A percentile compares a stretch with the other conserved stretches of the same genome.
Conservation (phyloP, 2,888 invertebrate species). For the Erannis defoliaria region DNA sequence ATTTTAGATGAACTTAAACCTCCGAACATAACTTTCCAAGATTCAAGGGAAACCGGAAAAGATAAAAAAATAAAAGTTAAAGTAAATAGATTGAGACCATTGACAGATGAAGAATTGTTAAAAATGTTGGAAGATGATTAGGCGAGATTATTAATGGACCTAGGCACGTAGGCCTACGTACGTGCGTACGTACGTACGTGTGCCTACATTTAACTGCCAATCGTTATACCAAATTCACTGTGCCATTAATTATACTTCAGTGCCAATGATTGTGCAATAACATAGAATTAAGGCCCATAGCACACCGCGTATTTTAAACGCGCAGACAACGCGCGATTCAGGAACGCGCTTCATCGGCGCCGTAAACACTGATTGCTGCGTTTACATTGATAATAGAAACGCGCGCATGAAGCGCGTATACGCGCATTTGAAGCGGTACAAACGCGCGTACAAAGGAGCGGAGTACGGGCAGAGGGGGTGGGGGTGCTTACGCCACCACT, state of each 20-base stretch:
- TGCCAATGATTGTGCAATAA: slow-evolving; percentile 46
- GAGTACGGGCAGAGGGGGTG: no score
- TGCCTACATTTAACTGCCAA: slow-evolving; percentile 32
- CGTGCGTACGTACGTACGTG: no score
- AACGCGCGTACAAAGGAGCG: no score
- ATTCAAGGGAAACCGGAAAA: slow-evolving; percentile 38
- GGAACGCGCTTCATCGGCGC: no score
- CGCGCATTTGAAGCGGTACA: no score
- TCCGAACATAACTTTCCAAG: slow-evolving; percentile 37
- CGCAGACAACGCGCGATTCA: no score
- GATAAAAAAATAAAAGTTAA: slow-evolving; percentile 36
- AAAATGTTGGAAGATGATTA: slow-evolving; percentile 44
- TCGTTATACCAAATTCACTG: slow-evolving; percentile 39
- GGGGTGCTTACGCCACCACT: no score
- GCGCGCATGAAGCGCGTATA: no score
- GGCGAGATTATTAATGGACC: slow-evolving; percentile 34
- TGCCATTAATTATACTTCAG: slow-evolving; percentile 45
- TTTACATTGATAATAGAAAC: no score
- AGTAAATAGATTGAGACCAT: slow-evolving; percentile 35
- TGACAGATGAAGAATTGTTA: slow-evolving; percentile 46
- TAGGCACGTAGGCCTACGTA: slow-evolving; percentile 35
- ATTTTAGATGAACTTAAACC: slow-evolving; percentile 45
- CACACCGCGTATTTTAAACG: no score
- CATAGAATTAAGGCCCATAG: slow-evolving; percentile 43
- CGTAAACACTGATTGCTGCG: no score